phyloP scores from a whole-genome alignment of 2,888 invertebrate genomes.

The Desoria tigrina region DNA sequence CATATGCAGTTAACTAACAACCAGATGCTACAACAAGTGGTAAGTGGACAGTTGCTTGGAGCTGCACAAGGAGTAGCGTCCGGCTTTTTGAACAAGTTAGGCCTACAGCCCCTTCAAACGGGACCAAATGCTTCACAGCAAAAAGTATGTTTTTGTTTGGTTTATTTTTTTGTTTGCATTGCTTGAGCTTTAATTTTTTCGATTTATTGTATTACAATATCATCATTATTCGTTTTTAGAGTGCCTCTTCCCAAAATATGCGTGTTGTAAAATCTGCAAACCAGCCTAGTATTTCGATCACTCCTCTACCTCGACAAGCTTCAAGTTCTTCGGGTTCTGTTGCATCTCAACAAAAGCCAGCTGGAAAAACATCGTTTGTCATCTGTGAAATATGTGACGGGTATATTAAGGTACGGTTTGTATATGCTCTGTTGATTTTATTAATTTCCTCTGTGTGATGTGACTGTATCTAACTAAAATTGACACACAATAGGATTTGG shows the following conservation, averaged over 20 bases:
- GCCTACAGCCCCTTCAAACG: slow-evolving; percentile 14
- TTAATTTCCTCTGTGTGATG: not conserved
- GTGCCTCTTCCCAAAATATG: slow-evolving; percentile 35
- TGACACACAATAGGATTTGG: slow-evolving; percentile 67
- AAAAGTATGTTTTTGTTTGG: slow-evolving; percentile 18
- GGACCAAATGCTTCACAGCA: slow-evolving; percentile 15
- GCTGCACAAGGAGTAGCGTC: not conserved
- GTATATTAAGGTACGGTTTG: slow-evolving; percentile 71
- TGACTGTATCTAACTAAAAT: no score
- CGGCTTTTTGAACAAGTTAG: slow-evolving; percentile 17
- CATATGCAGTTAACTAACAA: slow-evolving; percentile 37
- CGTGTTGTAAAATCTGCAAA: not conserved
- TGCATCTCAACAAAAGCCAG: slow-evolving; percentile 55
- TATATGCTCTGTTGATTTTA: not conserved
- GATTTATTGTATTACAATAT: slow-evolving; percentile 14
- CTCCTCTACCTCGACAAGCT: slow-evolving; percentile 74
- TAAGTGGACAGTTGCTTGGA: slow-evolving; percentile 34
- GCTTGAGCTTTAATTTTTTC: not conserved
- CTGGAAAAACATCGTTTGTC: slow-evolving; percentile 76
- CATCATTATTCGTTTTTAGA: slow-evolving; percentile 23
- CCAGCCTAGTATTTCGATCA: slow-evolving; percentile 83
- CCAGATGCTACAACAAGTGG: slow-evolving; percentile 48
- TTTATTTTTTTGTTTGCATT: not conserved
- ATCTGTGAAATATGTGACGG: slow-evolving; percentile 97
- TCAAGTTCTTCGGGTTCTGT: slow-evolving; percentile 56